These are phyloP conservation scores for Pelecanoides urinatrix DNA, from an alignment of 2,113 vertebrate genomes.

Conservation along the genomic window DNA sequence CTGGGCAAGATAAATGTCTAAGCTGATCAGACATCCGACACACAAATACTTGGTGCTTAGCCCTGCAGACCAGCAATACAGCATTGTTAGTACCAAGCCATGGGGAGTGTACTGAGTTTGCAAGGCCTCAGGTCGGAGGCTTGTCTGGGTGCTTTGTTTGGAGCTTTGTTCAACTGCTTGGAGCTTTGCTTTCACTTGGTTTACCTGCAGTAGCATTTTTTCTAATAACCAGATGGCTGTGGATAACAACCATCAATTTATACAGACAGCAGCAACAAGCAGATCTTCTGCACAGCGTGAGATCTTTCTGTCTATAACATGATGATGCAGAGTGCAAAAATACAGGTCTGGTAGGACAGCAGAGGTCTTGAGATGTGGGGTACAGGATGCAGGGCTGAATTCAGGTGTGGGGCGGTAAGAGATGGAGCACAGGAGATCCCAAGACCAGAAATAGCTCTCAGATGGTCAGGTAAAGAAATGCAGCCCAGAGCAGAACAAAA, in stretches of 20 bases:
- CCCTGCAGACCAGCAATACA: not conserved
- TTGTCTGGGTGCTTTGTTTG: not conserved
- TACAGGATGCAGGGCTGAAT: not conserved
- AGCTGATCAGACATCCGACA: accelerated
- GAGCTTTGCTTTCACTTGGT: not conserved
- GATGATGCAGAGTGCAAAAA: not conserved
- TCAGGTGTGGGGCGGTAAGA: not conserved
- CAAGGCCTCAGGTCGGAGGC: not conserved
- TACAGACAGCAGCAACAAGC: not conserved
- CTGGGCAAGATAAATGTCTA: not conserved
- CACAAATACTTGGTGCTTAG: not conserved
- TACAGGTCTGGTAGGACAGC: not conserved
- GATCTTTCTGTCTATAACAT: not conserved
- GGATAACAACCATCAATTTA: not conserved
- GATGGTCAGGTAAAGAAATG: not conserved
- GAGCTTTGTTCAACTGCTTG: not conserved
- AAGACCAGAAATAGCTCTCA: not conserved
- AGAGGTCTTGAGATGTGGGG: not conserved
- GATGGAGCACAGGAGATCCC: not conserved
- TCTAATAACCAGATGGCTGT: not conserved
- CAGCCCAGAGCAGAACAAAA: not conserved
- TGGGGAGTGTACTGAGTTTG: not conserved
- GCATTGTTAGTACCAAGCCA: not conserved
- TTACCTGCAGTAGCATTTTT: not conserved
- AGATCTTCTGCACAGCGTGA: not conserved